A percentile compares a stretch with the other conserved stretches of the same genome.
These are phyloP conservation scores for Scaptomyza flava DNA, from an alignment of 2,888 invertebrate species.

Conservation along the genomic window DNA sequence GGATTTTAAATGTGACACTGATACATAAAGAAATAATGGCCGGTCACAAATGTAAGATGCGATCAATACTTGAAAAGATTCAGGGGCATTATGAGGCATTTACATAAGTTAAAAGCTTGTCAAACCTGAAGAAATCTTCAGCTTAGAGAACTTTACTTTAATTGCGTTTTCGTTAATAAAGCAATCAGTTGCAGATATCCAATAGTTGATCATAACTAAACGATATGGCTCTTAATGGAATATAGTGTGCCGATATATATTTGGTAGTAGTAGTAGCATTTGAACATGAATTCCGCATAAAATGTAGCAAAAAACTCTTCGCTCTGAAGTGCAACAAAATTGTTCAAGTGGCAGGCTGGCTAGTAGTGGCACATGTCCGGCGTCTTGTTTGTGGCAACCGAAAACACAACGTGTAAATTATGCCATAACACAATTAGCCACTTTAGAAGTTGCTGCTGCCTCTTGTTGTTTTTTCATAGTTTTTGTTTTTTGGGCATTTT, in stretches of 20 bases:
- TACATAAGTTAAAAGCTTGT: too few species aligned
- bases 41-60: slow-evolving; percentile 4
- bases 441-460: slow-evolving; percentile 69
- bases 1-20: slow-evolving; percentile 37
- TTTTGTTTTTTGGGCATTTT: slow-evolving; percentile 5
- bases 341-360: slow-evolving; percentile 43
- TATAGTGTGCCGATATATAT: slow-evolving; percentile 15
- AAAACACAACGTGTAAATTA: slow-evolving; percentile 79
- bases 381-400: slow-evolving; percentile 72
- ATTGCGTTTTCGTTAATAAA: slow-evolving; percentile 14
- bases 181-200: slow-evolving; percentile 26
- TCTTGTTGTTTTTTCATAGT: slow-evolving; percentile 13
- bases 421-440: slow-evolving; percentile 79
- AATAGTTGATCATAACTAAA: slow-evolving; percentile 25
- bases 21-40: slow-evolving; percentile 48
- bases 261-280: slow-evolving; percentile 24
- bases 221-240: slow-evolving; percentile 26
- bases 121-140: too few species aligned
- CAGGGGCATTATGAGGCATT: background rate
- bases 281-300: slow-evolving; percentile 31
- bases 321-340: slow-evolving; percentile 47
- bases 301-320: slow-evolving; percentile 20
- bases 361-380: slow-evolving; percentile 72
- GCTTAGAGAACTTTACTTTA: too few species aligned
- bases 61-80: slow-evolving; percentile 5